Evolutionary conservation across 2,113 vertebrate genomes (phyloP).

Genomic region (Otis tarda): DNA sequence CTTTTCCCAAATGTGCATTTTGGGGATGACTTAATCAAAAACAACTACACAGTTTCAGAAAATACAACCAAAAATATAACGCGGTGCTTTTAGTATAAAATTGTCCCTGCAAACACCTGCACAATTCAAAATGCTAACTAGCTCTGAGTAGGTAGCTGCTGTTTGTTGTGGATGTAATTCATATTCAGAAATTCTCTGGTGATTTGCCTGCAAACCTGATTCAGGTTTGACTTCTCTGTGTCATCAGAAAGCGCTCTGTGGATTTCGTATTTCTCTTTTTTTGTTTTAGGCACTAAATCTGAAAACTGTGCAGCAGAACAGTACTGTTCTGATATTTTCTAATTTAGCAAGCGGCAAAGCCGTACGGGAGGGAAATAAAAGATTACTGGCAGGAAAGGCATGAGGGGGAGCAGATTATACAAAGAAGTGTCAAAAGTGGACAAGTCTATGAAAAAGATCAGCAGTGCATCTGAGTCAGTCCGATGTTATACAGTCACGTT

Average conservation of each 20-base stretch:
- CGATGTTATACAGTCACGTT: rapidly evolving
- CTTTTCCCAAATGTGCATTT: neutral
- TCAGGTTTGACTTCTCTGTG: neutral
- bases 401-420: neutral
- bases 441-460: neutral
- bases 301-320: neutral
- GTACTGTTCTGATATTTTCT: neutral
- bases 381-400: neutral
- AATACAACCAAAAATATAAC: neutral
- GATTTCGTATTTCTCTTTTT: neutral
- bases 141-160: neutral
- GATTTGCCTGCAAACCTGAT: neutral
- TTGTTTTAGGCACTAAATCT: neutral
- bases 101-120: neutral
- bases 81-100: neutral
- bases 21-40: neutral
- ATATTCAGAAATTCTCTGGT: neutral
- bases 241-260: neutral
- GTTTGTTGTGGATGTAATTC: neutral
- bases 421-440: neutral
- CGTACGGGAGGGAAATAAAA: neutral
- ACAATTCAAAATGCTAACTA: neutral
- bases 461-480: neutral
- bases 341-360: neutral
- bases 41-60: neutral